Conservation (phyloP, 1,140 invertebrate genomes). For the Drosophila neocordata region DNA sequence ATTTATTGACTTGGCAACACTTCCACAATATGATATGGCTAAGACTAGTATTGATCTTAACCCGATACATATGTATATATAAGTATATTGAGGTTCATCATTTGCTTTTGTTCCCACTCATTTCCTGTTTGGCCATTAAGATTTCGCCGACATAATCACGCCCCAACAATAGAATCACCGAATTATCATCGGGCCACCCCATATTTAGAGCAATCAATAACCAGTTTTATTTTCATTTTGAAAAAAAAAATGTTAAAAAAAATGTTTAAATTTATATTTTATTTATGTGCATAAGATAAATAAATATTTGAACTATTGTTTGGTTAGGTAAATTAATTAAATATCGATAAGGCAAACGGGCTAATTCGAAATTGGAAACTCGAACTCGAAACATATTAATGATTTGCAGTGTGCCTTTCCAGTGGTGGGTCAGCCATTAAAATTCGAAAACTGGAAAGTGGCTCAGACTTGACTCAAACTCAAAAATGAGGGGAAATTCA, state of each 20-base stretch:
- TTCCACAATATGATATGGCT: slow-evolving; percentile 6
- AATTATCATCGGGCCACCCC: slow-evolving; percentile 23
- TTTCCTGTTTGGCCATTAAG: slow-evolving; percentile 45
- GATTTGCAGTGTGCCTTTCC: no score
- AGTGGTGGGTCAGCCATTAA: slow-evolving; percentile 64
- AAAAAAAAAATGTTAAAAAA: slow-evolving; percentile 27
- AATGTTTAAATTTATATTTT: slow-evolving; percentile 51
- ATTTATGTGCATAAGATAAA: slow-evolving; percentile 72
- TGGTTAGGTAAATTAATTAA: slow-evolving; percentile 6
- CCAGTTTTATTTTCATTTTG: slow-evolving; percentile 39
- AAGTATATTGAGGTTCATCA: slow-evolving; percentile 5
- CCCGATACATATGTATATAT: neutral
- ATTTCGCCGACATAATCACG: slow-evolving; percentile 32
- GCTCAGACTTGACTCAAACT: slow-evolving; percentile 1
- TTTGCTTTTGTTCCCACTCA: slow-evolving; percentile 31
- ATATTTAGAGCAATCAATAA: slow-evolving; percentile 50
- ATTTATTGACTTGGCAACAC: slow-evolving; percentile 16
- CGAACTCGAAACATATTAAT: slow-evolving; percentile 29
- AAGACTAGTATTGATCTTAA: neutral
- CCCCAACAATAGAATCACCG: slow-evolving; percentile 28
- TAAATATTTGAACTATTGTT: slow-evolving; percentile 38
- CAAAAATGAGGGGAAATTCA: slow-evolving; percentile 7
- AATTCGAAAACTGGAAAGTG: slow-evolving; percentile 52
- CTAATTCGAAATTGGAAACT: slow-evolving; percentile 23
- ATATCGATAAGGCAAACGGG: neutral